These are phyloP conservation scores for Pristis pectinata DNA, from an alignment of 2,797 vertebrate genomes.

Conservation along the genomic window DNA sequence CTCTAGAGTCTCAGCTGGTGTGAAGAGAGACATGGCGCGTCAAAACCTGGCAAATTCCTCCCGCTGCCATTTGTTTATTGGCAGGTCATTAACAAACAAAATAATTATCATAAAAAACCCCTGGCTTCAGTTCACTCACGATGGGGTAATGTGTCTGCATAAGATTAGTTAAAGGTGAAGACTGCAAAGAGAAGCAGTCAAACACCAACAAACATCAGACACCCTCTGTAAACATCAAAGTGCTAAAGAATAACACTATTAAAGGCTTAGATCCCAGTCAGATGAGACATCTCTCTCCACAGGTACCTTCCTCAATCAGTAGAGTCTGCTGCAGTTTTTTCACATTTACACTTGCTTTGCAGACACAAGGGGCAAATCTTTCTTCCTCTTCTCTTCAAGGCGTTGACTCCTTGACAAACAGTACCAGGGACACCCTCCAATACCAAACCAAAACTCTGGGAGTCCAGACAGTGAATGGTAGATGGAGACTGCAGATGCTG, in stretches of 20 bases:
- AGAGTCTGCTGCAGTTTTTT: neutral
- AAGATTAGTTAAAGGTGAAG: neutral
- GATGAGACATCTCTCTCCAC: constrained; percentile 31
- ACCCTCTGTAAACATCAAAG: constrained; percentile 32
- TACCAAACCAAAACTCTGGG: neutral
- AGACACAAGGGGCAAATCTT: neutral
- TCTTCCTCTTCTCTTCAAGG: neutral
- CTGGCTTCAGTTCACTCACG: neutral
- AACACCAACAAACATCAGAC: constrained; percentile 24
- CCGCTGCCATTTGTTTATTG: constrained; percentile 52
- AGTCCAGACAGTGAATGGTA: neutral
- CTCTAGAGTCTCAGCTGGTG: constrained; percentile 46
- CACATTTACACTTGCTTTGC: neutral
- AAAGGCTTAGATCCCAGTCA: constrained; percentile 29
- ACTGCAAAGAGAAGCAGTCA: constrained; percentile 3
- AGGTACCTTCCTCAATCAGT: constrained; percentile 5
- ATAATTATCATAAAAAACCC: constrained; percentile 21
- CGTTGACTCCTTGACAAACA: neutral
- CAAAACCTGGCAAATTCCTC: constrained; percentile 42
- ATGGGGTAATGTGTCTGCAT: constrained; percentile 5
- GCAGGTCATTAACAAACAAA: constrained; percentile 61
- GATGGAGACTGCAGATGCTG: no score
- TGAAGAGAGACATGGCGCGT: constrained; percentile 46
- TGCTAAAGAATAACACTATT: constrained; percentile 24
- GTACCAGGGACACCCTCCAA: neutral